phyloP scores from a whole-genome alignment of 2,113 vertebrate species.

The Oophaga pumilio region DNA sequence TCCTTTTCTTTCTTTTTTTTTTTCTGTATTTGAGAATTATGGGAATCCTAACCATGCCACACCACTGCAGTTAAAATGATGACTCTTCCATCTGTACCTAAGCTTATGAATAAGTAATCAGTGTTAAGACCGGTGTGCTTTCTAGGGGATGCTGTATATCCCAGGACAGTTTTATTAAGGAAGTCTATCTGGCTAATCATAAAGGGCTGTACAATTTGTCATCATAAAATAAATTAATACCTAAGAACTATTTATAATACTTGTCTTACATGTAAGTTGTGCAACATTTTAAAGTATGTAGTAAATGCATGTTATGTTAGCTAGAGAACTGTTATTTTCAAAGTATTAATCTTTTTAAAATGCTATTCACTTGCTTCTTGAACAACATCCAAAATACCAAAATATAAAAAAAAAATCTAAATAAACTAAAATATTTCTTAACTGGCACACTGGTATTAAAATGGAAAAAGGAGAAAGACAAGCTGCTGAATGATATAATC shows the following conservation, averaged over 20 bases:
- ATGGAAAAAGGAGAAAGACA: no score
- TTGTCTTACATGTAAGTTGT: neutral
- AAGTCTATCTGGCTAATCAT: neutral
- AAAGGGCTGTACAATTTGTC: neutral
- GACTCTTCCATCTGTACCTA: conserved; percentile 14
- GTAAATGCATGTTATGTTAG: neutral
- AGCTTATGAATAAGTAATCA: conserved; percentile 3
- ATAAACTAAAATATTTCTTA: neutral
- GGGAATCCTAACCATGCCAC: neutral
- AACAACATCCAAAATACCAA: neutral
- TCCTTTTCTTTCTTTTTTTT: neutral
- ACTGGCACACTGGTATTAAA: neutral
- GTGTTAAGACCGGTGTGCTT: neutral
- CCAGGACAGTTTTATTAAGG: conserved; percentile 9
- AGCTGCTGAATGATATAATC: no score
- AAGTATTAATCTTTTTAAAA: neutral
- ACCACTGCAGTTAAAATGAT: neutral
- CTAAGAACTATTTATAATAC: neutral
- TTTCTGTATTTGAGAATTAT: neutral
- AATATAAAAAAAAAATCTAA: neutral
- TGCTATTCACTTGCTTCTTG: neutral
- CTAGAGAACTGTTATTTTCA: neutral
- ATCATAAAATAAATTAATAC: neutral
- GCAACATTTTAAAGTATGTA: neutral
- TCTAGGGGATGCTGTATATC: neutral